phyloP scores from a whole-genome alignment of 2,888 invertebrate species.

The Chymomyza caudatula region DNA sequence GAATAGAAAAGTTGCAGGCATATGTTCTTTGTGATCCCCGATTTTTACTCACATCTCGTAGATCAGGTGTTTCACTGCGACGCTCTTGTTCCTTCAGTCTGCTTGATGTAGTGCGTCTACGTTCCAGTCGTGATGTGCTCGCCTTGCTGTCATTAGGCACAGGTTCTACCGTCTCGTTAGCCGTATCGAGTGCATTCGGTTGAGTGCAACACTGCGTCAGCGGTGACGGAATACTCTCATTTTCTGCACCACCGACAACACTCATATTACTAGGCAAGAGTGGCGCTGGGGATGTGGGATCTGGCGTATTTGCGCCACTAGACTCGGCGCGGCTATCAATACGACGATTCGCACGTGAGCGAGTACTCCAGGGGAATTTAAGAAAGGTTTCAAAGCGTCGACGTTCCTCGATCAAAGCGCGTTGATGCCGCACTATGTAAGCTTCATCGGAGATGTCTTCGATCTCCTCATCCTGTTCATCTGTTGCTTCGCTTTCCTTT shows the following conservation, averaged over 20 bases:
- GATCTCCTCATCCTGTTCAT: slow-evolving; percentile 74
- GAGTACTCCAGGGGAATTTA: slow-evolving; percentile 78
- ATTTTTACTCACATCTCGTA: slow-evolving; percentile 75
- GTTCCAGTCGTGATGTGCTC: slow-evolving; percentile 61
- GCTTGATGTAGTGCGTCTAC: slow-evolving; percentile 76
- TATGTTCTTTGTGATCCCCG: slow-evolving; percentile 1
- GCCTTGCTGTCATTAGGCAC: slow-evolving; percentile 28
- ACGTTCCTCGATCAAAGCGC: slow-evolving; percentile 84
- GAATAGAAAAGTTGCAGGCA: slow-evolving; percentile 10
- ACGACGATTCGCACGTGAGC: slow-evolving; percentile 82
- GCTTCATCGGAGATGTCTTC: slow-evolving; percentile 91
- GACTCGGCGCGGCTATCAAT: slow-evolving; percentile 84
- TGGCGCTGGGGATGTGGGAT: slow-evolving; percentile 82
- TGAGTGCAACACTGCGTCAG: slow-evolving; percentile 60
- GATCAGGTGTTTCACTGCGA: slow-evolving; percentile 80
- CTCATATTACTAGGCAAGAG: slow-evolving; percentile 69
- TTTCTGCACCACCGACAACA: slow-evolving; percentile 70
- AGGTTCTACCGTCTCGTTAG: slow-evolving; percentile 52
- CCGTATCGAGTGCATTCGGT: slow-evolving; percentile 62
- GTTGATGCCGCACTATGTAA: slow-evolving; percentile 85
- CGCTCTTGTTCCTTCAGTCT: slow-evolving; percentile 68
- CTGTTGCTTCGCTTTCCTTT: slow-evolving; percentile 1
- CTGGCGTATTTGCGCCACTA: slow-evolving; percentile 87
- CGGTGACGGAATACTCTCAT: slow-evolving; percentile 78
- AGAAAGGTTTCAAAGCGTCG: slow-evolving; percentile 81